Conservation (phyloP, 2,113 vertebrate genomes). For the Lamprologus callipterus region DNA sequence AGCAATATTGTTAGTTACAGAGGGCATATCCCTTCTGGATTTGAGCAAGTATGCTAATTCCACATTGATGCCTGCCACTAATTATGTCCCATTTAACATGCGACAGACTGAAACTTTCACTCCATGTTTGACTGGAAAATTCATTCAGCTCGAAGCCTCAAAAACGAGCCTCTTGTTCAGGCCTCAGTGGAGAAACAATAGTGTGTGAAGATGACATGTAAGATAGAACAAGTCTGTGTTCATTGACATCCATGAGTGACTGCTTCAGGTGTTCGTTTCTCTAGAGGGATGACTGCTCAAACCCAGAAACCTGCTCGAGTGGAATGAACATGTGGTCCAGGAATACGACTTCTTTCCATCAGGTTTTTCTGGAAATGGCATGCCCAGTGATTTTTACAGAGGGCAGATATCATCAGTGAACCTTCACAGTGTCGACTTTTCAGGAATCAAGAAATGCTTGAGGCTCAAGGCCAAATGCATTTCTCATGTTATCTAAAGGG, state of each 20-base stretch:
- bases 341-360: conserved; percentile 20
- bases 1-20: conserved; percentile 42
- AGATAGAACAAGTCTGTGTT: background rate
- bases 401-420: conserved; percentile 9
- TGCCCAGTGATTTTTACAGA: conserved; percentile 1
- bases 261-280: conserved; percentile 40
- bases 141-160: conserved; percentile 6
- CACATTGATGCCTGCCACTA: conserved; percentile 40
- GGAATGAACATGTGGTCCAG: conserved; percentile 26
- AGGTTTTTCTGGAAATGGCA: conserved; percentile 10
- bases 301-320: background rate
- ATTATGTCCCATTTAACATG: conserved; percentile 45
- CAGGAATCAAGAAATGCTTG: background rate
- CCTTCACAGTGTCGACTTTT: conserved; percentile 10
- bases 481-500: background rate
- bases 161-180: background rate
- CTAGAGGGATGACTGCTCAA: conserved; percentile 12
- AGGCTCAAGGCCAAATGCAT: background rate
- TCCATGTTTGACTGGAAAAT: conserved; percentile 53
- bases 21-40: conserved; percentile 22
- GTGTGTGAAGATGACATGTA: conserved; percentile 6
- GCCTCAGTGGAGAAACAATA: conserved; percentile 27
- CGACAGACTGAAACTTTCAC: conserved; percentile 52
- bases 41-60: conserved; percentile 39
- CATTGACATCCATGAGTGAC: conserved; percentile 42